Evolutionary conservation across 2,888 invertebrate genomes (phyloP).

Genomic region (Ryuthela nishihirai): DNA sequence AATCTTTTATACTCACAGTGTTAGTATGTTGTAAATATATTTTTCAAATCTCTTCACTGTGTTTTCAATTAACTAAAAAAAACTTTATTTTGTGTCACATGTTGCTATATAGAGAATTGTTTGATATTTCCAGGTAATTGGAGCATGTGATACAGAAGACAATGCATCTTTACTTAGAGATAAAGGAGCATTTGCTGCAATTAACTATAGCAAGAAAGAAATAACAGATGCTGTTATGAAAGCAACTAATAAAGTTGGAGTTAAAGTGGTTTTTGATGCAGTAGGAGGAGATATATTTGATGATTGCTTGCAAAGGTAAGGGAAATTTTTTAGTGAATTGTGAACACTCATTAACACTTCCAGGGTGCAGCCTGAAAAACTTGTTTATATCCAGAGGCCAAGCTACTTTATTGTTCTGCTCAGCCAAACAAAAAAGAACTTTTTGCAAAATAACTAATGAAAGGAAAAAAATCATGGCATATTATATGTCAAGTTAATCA

Average conservation of each 20-base stretch:
- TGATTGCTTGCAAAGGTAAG: conserved; percentile 59
- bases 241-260: conserved; percentile 60
- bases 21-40: no score
- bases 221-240: conserved; percentile 56
- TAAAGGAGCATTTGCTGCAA: conserved; percentile 62
- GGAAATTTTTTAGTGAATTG: neutral
- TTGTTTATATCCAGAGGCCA: no score
- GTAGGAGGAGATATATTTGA: conserved; percentile 61
- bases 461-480: no score
- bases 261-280: conserved; percentile 62
- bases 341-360: no score
- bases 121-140: conserved; percentile 58
- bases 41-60: no score
- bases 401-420: no score
- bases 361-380: no score
- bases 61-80: no score
- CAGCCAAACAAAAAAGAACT: no score
- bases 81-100: neutral
- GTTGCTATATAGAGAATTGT: neutral
- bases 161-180: conserved; percentile 58
- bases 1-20: no score
- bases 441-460: no score
- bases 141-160: conserved; percentile 63
- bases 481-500: no score
- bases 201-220: conserved; percentile 59